Evolutionary conservation across 1,140 invertebrate genomes (phyloP).

Genomic region (Archivesica marissinica): DNA sequence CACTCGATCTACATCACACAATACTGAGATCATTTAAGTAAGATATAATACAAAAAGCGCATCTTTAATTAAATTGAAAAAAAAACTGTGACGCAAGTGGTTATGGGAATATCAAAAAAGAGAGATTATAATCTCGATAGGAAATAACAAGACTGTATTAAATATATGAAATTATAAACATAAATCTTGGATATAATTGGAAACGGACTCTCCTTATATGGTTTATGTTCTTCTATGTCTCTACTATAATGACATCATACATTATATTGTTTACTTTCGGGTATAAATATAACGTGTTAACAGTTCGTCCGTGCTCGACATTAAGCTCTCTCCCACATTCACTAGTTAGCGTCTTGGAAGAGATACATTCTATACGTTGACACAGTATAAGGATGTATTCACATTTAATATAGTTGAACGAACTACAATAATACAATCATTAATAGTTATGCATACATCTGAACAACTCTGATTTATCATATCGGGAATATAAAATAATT

Average conservation of each 20-base stretch:
- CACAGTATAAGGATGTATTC: slow-evolving; percentile 5
- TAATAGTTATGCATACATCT: neutral
- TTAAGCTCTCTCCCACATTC: neutral
- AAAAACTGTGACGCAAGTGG: too few species aligned
- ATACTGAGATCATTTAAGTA: too few species aligned
- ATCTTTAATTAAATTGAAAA: too few species aligned
- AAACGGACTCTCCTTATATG: too few species aligned
- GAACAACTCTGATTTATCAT: neutral
- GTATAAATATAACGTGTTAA: neutral
- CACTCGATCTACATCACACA: too few species aligned
- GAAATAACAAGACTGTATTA: too few species aligned
- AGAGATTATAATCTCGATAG: too few species aligned
- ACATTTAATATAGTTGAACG: slow-evolving; percentile 10
- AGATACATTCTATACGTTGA: neutral
- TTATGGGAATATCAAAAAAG: too few species aligned
- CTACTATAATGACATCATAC: slow-evolving; percentile 2
- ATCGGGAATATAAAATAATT: neutral
- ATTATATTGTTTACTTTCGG: neutral
- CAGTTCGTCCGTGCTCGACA: neutral
- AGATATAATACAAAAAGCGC: too few species aligned
- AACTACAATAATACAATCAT: neutral
- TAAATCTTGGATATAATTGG: too few species aligned
- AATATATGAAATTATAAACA: too few species aligned
- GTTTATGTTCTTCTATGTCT: neutral
- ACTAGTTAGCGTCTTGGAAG: neutral